Conservation (phyloP, 2,888 invertebrate species). For the Deroplatys truncata region DNA sequence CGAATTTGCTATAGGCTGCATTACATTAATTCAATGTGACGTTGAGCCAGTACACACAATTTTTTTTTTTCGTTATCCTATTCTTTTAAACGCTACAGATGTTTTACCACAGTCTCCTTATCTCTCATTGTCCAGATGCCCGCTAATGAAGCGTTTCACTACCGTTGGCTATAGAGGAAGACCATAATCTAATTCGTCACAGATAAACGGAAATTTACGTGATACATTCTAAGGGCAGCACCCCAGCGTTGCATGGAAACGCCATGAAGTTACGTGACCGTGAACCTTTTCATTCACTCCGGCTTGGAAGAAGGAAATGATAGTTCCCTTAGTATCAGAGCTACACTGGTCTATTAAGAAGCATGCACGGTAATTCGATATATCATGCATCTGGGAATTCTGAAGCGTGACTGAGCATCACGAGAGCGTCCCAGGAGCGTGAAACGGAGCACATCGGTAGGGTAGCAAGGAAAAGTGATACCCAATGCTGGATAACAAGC, state of each 20-base stretch:
- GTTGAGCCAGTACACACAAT: too few relatives aligned
- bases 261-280: background rate
- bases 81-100: too few relatives aligned
- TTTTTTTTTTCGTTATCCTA: too few relatives aligned
- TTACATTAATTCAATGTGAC: too few relatives aligned
- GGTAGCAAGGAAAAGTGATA: background rate
- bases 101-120: too few relatives aligned
- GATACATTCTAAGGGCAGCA: background rate
- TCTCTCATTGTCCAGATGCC: too few relatives aligned
- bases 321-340: background rate
- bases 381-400: background rate
- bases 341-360: background rate
- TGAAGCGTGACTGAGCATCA: background rate
- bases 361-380: background rate
- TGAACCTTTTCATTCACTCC: background rate
- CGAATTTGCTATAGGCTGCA: too few relatives aligned
- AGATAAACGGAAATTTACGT: background rate
- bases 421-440: background rate
- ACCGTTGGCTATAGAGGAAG: background rate
- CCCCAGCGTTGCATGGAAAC: background rate
- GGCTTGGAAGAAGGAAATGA: background rate
- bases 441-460: background rate
- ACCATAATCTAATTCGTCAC: background rate
- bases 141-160: background rate
- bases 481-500: background rate